phyloP scores from a whole-genome alignment of 2,888 invertebrate genomes.

The Brachypterus glaber region DNA sequence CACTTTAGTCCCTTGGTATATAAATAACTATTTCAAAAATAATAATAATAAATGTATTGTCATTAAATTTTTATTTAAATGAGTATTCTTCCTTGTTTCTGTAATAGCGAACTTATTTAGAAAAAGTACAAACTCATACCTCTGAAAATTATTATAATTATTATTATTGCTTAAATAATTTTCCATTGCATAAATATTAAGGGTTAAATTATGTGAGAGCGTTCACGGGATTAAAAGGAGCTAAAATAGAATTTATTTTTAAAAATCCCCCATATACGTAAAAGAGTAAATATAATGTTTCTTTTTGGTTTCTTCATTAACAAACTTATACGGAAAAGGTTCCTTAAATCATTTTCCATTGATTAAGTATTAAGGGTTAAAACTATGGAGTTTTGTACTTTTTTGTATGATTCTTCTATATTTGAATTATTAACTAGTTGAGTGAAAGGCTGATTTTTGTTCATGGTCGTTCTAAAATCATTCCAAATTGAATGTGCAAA shows the following conservation, averaged over 20 bases:
- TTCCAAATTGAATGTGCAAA: slow-evolving; percentile 37
- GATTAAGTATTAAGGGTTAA: slow-evolving; percentile 27
- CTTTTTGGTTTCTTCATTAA: too few relatives aligned
- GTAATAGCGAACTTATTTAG: background rate
- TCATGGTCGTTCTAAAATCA: slow-evolving; percentile 12
- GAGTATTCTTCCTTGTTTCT: background rate
- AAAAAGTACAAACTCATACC: background rate
- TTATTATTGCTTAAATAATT: slow-evolving; percentile 8
- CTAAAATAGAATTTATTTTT: too few relatives aligned
- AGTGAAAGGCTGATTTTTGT: slow-evolving; percentile 2
- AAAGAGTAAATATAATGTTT: too few relatives aligned
- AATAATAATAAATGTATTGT: too few relatives aligned
- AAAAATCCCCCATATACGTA: too few relatives aligned
- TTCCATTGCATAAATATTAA: slow-evolving; percentile 26
- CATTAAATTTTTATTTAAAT: too few relatives aligned
- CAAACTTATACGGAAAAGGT: too few relatives aligned
- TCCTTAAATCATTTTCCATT: slow-evolving; percentile 15
- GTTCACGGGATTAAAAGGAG: too few relatives aligned
- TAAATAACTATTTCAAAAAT: too few relatives aligned
- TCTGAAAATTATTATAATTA: background rate
- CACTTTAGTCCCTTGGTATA: too few relatives aligned
- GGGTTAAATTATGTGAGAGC: too few relatives aligned
- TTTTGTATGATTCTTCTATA: background rate
- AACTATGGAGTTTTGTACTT: slow-evolving; percentile 17
- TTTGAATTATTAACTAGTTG: slow-evolving; percentile 11